Evolutionary conservation across 2,888 invertebrate species (phyloP), one percentile per base, ranked within the genome.

Genomic region (Yponomeuta cagnagella): DNA sequence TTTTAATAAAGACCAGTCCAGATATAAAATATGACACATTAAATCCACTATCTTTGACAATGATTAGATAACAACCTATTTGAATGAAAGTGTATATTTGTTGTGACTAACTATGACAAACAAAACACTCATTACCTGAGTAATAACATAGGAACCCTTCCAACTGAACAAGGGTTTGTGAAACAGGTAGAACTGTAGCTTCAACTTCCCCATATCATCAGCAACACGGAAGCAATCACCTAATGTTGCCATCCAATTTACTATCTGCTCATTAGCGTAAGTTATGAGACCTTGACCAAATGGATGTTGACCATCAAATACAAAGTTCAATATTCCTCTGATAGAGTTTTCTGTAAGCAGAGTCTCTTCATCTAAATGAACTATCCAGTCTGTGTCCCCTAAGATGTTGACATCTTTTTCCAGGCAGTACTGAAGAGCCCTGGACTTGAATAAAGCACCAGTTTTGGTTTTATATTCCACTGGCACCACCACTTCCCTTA

Each of bases 121-220:
- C 52, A 58, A 58, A 58, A 15, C 15, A 58, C 15, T 58, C 2
- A 33, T 33, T 67, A 97, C 97, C 95, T 98, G 98, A 74, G 98
- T 98, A 10, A 99, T 98, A 75, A 99, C 98, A 89, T 97, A 99
- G 66, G 98, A 98, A 73, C 99, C 99, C 90, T 99, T 99, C 98
- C 98, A 98, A 86, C 98, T 98, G 87, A 99, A 98, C 71, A 98
- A 92, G 30, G 99, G 98, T 83, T 97, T 97, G 85, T 98, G 98
- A 85, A 99, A 98, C 87, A 97, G 93, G 79, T 96, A 96, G 82
- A 99, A 98, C 85, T 98, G 98, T 75, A 98, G 93, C 78, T 98
- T 94, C 71, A 99, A 90, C 88, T 99, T 99, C 72, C 99, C 99
- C 98, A 99, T 98, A 81, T 99, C 99, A 89, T 99, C 98, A 37